Evolutionary conservation across 2,888 invertebrate species (phyloP), one percentile per base, ranked within the genome.

Genomic region (Drosophila neoperkinsi): DNA sequence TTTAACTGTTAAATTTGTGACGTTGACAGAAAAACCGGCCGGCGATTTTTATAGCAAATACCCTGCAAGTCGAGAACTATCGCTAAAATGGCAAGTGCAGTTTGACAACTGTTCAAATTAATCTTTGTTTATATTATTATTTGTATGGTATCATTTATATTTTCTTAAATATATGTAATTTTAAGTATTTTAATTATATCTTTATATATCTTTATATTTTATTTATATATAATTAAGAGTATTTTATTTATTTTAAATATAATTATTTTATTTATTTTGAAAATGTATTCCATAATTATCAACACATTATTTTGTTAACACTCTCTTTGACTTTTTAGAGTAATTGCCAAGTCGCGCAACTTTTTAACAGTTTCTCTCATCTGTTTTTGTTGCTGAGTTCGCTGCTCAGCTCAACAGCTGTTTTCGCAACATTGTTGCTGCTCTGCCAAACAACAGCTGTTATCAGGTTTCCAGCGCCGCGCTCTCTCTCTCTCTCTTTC

Each of bases 401-500:
- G 25, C 63, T 74, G 38, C 53, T 43, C 51, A 55, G 65, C 63
- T 77, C 74, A 91, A 90, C 91, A 91, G 91, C 91, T 91, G 91
- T 90, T 90, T 84, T 74, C 65, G 86, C 88, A 86, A 90, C 90
- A 88, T 87, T 91, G 89, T 87, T 90, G 71, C 72, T 81, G 81
- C 58, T 31, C 46, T 38, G 65, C 31, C 58, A 68, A 46, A 71
- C 76, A 79, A 81, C 83, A 83, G 87, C 84, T 84, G 83, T 83
- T 82, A 82, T 80, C 63, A 50, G 71, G 74, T 70, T 81, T 77
- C 36, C 58, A 63, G 66, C 51, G 43, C 53, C 57, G 57, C 36
- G 43, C 57, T 25, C 43, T 34, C 33, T 21, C 59, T 36, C 65
- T 30, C 41, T 34, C 38, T 18, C 59, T 36, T 10, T 28, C 25